Evolutionary conservation across 2,888 invertebrate genomes (phyloP), one percentile per base, ranked within the genome.

Genomic region (Drosophila pseudotalamancana): DNA sequence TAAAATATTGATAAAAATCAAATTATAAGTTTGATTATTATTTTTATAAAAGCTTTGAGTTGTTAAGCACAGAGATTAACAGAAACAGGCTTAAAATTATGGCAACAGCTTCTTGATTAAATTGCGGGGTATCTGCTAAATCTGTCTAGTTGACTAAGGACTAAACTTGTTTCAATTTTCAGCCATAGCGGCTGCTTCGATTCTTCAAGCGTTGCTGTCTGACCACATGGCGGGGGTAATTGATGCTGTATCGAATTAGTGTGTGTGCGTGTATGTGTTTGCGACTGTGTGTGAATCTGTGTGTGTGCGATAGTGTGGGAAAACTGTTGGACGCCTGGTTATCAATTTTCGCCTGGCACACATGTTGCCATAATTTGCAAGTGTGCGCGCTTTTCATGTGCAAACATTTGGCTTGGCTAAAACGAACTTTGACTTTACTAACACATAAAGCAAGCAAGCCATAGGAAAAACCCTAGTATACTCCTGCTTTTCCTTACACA

Each of bases 281-380:
- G n/a, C n/a, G 42, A 14, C 1, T 23, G 8, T 21, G 12, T 21
- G 23, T n/a, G 16, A 46, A 19, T 16, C 25, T 48, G 18, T 42
- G 42, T 18, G 35, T 39, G 49, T 34, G 35, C 32, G 37, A 51
- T 23, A n/a, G 34, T 27, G n/a, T 27, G 45, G 61, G 54, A n/a
- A 34, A 57, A 34, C 21, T 29, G 59, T 25, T 37, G 23, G 51
- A 12, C 39, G 23, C 29, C 39, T 55, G 55, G 45, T 46, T 73
- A 61, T 73, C 69, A 70, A 73, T 73, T 69, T 73, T 60, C 46
- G 71, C 59, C 65, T 59, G 45, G 35, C 50, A 43, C 60, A 65
- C 55, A 72, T 61, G 72, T 56, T 62, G 65, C 48, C 61, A 73
- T 73, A 62, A 73, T 73, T 73, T 73, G 73, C 73, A 73, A 73